Base-by-base conservation (phyloP, 2,797 vertebrate species). In the Pangasius krempfi region DNA sequence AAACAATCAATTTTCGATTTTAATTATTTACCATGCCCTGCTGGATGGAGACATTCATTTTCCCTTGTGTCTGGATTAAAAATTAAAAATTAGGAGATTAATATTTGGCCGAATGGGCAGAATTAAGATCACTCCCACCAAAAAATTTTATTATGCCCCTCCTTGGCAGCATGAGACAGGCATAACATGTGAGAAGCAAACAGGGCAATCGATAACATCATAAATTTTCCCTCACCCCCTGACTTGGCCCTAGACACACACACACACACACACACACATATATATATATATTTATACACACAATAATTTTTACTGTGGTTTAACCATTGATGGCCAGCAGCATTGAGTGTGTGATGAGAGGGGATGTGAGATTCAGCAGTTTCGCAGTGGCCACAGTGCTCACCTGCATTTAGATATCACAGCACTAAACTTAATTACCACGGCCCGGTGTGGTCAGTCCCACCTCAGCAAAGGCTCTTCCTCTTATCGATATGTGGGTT, bases 1-100 rank as follows among this genome's bases (percentile, higher is more conserved):
- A 98, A 98, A 97, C 96, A 97, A 98, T 97, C 97, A 97, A 97
- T 97, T 97, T 97, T 97, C 96, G 96, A 96, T 97, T 98, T 97
- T 97, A 98, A 98, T 97, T 98, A 97, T 97, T 98, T 97, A 97
- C 95, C 96, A 96, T 92, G 95, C 95, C 96, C 95, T 95, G 94
- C 94, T 91, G 95, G 96, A 96, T 94, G 94, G 94, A 95, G 93
- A 95, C 96, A 96, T 97, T 97, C 94, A 96, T 97, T 96, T 96
- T 95, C 94, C 89, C 89, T 93, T 94, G 95, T 95, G 95, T 95
- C 95, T 87, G 89, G 96, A 96, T 96, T 96, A 96, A 97, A 97
- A 97, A 96, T 95, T 93, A 93, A 97, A 96, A 96, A 96, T 97
- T 96, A 95, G 94, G 92, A 96, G 94, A 96, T 97, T 97, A 93